Conservation (phyloP, 2,888 invertebrate species). For the Phasia obesa region DNA sequence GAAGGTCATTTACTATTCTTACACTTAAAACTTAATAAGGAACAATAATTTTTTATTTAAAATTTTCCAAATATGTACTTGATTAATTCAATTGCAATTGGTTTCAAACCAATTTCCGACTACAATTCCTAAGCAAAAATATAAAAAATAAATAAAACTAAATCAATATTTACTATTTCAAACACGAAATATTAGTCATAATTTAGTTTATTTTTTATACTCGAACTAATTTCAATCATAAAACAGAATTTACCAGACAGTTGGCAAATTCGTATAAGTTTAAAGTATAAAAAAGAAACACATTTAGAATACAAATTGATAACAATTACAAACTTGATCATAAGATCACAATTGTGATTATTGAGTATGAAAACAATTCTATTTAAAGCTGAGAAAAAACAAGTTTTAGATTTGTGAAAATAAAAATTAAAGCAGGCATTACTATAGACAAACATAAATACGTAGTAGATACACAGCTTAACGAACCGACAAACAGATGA, state of each 20-base stretch:
- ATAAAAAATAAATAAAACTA: neutral
- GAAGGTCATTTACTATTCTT: too few species aligned
- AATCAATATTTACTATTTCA: slow-evolving; percentile 30
- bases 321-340: slow-evolving; percentile 53
- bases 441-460: too few species aligned
- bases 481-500: neutral
- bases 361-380: slow-evolving; percentile 26
- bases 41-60: too few species aligned
- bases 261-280: slow-evolving; percentile 41
- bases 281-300: slow-evolving; percentile 15
- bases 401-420: neutral
- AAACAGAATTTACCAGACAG: neutral
- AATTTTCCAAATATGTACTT: too few species aligned
- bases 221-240: neutral
- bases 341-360: slow-evolving; percentile 51
- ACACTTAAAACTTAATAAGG: too few species aligned
- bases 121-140: neutral
- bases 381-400: slow-evolving; percentile 25
- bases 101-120: neutral
- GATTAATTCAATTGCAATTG: too few species aligned
- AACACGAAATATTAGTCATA: slow-evolving; percentile 48
- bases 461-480: neutral
- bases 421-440: neutral
- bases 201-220: slow-evolving; percentile 15
- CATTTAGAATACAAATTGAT: slow-evolving; percentile 35